Conservation (phyloP, 2,888 invertebrate species). For the Eumerus sabulonum region DNA sequence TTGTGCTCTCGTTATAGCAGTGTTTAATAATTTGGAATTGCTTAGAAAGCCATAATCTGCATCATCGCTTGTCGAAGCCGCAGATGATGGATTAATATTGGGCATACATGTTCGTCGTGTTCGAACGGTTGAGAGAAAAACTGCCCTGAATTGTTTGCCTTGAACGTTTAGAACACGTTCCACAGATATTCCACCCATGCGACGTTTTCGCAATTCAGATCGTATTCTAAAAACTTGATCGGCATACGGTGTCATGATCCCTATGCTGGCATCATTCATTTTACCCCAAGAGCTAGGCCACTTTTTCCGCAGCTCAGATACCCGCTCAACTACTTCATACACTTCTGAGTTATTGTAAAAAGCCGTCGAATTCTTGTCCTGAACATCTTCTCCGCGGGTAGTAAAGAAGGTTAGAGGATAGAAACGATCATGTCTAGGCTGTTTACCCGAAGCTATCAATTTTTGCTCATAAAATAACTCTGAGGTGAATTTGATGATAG, state of each 20-base stretch:
- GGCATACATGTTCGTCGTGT: conserved; percentile 86
- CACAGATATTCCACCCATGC: conserved; percentile 87
- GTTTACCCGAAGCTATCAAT: conserved; percentile 86
- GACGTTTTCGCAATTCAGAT: conserved; percentile 86
- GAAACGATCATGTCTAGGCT: conserved; percentile 84
- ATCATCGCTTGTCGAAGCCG: conserved; percentile 78
- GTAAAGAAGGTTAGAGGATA: conserved; percentile 90
- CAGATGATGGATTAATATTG: conserved; percentile 73
- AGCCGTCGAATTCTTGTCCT: conserved; percentile 88
- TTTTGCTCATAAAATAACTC: conserved; percentile 90
- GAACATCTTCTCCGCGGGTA: conserved; percentile 88
- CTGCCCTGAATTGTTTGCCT: conserved; percentile 91
- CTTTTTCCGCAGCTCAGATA: conserved; percentile 84
- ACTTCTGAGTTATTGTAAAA: conserved; percentile 91
- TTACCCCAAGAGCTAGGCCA: conserved; percentile 90
- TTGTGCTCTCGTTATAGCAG: conserved; percentile 90
- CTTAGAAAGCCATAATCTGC: conserved; percentile 90
- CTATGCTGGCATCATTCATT: conserved; percentile 87
- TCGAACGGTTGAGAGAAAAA: conserved; percentile 87
- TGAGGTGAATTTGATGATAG: conserved; percentile 89
- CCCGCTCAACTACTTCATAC: conserved; percentile 88
- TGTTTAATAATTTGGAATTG: conserved; percentile 89
- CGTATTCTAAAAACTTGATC: conserved; percentile 89
- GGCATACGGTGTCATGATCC: conserved; percentile 91
- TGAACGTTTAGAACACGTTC: conserved; percentile 91